phyloP scores from a whole-genome alignment of 2,113 vertebrate species.

The Chinchilla lanigera region DNA sequence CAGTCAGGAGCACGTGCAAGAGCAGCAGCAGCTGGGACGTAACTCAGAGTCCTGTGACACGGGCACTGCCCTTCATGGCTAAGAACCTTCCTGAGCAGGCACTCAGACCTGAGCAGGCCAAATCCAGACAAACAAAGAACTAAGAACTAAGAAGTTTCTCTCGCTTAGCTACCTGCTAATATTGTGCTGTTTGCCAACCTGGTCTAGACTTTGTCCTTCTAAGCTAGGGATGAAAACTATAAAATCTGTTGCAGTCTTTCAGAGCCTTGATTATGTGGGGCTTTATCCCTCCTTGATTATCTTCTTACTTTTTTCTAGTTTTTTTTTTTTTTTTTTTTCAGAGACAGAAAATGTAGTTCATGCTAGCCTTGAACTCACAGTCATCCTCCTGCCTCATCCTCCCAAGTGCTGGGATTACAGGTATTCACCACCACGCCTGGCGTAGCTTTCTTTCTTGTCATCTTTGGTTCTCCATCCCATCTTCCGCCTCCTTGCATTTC shows the following conservation, averaged over 20 bases:
- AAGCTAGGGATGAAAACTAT: not conserved
- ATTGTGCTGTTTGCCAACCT: too few species aligned
- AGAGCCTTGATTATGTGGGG: not conserved
- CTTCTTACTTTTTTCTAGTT: not conserved
- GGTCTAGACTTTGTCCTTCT: not conserved
- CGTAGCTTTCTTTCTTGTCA: not conserved
- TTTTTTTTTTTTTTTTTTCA: not conserved
- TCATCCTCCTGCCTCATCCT: not conserved
- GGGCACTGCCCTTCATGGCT: not conserved
- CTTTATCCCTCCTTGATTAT: not conserved
- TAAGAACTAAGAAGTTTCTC: not conserved
- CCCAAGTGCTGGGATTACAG: not conserved
- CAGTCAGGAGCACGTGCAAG: too few species aligned
- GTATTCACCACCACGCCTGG: not conserved
- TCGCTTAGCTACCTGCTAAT: not conserved
- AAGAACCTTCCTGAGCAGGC: not conserved
- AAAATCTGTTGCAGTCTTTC: too few species aligned
- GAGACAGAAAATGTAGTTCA: not conserved
- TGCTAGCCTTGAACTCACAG: not conserved
- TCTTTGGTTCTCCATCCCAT: not conserved
- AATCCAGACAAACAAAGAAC: fast-evolving
- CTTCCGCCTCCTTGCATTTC: not conserved
- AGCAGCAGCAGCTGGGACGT: not conserved
- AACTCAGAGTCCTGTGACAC: not conserved
- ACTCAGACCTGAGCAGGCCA: not conserved